Conservation (phyloP, 2,888 invertebrate genomes). For the Anagyrus pseudococci region DNA sequence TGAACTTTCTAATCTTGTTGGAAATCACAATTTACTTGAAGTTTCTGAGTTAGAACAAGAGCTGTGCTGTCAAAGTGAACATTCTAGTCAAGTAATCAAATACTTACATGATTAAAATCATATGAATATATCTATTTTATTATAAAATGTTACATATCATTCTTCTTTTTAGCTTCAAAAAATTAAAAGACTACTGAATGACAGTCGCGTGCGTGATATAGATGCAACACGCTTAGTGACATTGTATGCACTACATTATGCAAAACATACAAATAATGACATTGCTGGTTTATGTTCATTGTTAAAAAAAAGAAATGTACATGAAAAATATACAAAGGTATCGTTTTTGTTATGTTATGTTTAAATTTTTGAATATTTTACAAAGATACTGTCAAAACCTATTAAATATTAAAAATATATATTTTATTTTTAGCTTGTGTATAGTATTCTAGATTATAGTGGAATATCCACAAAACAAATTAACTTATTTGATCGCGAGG, state of each 20-base stretch:
- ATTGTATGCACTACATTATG: slow-evolving; percentile 92
- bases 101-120: too few species aligned
- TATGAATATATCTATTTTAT: too few species aligned
- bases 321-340: slow-evolving; percentile 66
- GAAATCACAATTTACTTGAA: slow-evolving; percentile 79
- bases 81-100: slow-evolving; percentile 76
- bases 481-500: slow-evolving; percentile 85
- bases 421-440: slow-evolving; percentile 64
- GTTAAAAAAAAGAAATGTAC: slow-evolving; percentile 74
- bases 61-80: slow-evolving; percentile 86
- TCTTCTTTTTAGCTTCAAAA: slow-evolving; percentile 51
- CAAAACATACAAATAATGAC: slow-evolving; percentile 86
- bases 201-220: slow-evolving; percentile 72
- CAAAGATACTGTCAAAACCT: background rate
- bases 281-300: slow-evolving; percentile 77
- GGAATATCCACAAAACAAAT: slow-evolving; percentile 81
- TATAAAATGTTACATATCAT: background rate
- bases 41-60: slow-evolving; percentile 95
- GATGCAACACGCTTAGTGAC: slow-evolving; percentile 90
- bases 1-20: slow-evolving; percentile 87
- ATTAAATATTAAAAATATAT: slow-evolving; percentile 11
- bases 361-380: background rate
- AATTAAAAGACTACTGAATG: slow-evolving; percentile 81
- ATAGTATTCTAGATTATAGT: slow-evolving; percentile 81
- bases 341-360: background rate